These are phyloP conservation scores for Thelaira solivaga DNA, from an alignment of 2,888 invertebrate species.

Conservation along the genomic window DNA sequence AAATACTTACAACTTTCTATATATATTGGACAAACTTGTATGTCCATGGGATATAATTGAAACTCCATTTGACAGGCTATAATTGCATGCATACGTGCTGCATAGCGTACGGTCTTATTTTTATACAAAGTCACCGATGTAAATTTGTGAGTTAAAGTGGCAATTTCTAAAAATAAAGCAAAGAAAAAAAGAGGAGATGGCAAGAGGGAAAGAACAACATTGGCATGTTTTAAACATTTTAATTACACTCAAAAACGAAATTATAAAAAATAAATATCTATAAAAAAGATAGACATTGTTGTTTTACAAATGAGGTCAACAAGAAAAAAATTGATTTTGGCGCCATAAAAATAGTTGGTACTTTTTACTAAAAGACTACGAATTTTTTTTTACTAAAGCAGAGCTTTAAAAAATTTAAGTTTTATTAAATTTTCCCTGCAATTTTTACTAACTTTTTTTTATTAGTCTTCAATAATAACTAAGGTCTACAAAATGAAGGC, in stretches of 20 bases:
- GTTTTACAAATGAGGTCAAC: slow-evolving; percentile 45
- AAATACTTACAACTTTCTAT: slow-evolving; percentile 89
- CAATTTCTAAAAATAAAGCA: slow-evolving; percentile 82
- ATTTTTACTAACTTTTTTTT: no score
- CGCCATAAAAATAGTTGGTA: slow-evolving; percentile 19
- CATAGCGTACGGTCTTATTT: slow-evolving; percentile 88
- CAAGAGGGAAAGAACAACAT: slow-evolving; percentile 32
- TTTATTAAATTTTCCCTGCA: no score
- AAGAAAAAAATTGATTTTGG: slow-evolving; percentile 46
- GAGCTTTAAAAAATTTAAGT: no score
- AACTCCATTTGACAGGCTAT: slow-evolving; percentile 93
- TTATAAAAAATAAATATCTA: slow-evolving; percentile 41
- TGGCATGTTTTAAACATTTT: slow-evolving; percentile 57
- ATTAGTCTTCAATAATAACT: no score
- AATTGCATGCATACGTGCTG: slow-evolving; percentile 89
- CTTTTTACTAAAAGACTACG: background rate
- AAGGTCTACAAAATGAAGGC: no score
- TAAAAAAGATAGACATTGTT: slow-evolving; percentile 19
- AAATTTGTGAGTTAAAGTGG: slow-evolving; percentile 87
- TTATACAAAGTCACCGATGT: slow-evolving; percentile 88
- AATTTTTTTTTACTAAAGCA: background rate
- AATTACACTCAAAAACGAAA: slow-evolving; percentile 46
- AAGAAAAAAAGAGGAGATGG: slow-evolving; percentile 3
- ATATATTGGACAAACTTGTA: slow-evolving; percentile 89
- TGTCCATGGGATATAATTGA: slow-evolving; percentile 90